Evolutionary conservation across 2,113 vertebrate genomes (phyloP).

Genomic region (Ammodytes dubius): DNA sequence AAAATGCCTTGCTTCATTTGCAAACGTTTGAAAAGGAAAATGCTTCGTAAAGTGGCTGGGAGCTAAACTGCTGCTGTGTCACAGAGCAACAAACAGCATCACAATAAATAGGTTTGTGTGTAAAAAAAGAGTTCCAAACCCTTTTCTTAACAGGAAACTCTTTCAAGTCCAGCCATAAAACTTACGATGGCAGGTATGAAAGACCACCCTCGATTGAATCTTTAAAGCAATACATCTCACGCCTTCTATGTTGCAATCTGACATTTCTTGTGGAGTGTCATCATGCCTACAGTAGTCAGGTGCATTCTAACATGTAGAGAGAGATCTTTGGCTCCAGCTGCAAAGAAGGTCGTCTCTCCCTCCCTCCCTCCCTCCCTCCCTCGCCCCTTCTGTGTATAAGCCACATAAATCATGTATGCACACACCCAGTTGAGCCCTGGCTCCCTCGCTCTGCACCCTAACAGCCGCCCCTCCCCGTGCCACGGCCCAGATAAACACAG

Average conservation of each 20-base stretch:
- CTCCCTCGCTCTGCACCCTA: slow-evolving; percentile 61
- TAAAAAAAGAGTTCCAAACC: slow-evolving; percentile 1
- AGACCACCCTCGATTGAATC: slow-evolving; percentile 15
- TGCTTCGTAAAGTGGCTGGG: neutral
- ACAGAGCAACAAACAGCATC: slow-evolving; percentile 7
- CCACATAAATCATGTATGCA: slow-evolving; percentile 84
- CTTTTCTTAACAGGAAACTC: slow-evolving; percentile 6
- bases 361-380: slow-evolving; percentile 25
- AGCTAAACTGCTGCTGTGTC: slow-evolving; percentile 12
- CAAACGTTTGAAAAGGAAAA: neutral
- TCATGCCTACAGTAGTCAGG: slow-evolving; percentile 27
- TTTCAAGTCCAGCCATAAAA: slow-evolving; percentile 36
- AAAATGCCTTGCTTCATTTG: neutral
- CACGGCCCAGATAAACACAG: slow-evolving; percentile 72
- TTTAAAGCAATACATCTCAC: slow-evolving; percentile 9
- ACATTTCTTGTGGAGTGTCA: slow-evolving; percentile 14
- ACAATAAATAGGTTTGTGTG: slow-evolving; percentile 1
- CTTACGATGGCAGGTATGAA: slow-evolving; percentile 21
- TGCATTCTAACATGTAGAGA: slow-evolving; percentile 19
- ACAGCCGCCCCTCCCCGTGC: slow-evolving; percentile 60
- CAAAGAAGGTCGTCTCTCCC: slow-evolving; percentile 62
- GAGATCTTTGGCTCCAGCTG: slow-evolving; percentile 40
- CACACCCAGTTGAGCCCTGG: slow-evolving; percentile 76
- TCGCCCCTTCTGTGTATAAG: slow-evolving; percentile 57
- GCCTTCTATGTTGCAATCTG: neutral